Evolutionary conservation across 2,113 vertebrate genomes (phyloP), one percentile per base, ranked within the genome.

Genomic region (Otocyon megalotis): DNA sequence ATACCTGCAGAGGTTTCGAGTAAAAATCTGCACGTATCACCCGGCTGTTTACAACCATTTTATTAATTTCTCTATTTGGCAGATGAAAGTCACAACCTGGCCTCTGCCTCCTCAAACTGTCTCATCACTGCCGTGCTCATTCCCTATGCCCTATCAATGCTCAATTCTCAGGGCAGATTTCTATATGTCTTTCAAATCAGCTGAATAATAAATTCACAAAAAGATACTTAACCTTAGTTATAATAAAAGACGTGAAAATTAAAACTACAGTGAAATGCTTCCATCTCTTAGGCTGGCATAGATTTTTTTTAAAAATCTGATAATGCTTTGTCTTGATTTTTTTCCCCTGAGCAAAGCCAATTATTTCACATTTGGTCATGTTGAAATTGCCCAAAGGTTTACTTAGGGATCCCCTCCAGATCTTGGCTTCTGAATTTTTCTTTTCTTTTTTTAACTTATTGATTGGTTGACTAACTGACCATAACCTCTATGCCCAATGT

Each of bases 351-450:
- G 71, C 30, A 89, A 90, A 80, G 80, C 4, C 20, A 74, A 22
- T 79, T 48, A 79, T 88, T 89, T 94, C 35, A 72, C 32, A 85
- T 84, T 35, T 89, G 54, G 28, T 91, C 50, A 95, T 26, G 12
- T 0, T 60, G 32, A 74, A 35, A 74, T 79, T 65, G 32, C 58
- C 53, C 58, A 87, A 94, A 30, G 54, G 32, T 85, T 94, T 62
- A 71, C 77, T 74, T 50, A 72, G 65, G 32, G 43, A 88, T 82
- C 43, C 3, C 48, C 58, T 96, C 58, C 32, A 71, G 15, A 50
- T 32, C 35, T 67, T 56, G 32, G 81, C 22, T 67, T 95, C 48
- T 35, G 13, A 87, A 87, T 63, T 87, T 91, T 81, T 58, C n/a
- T 62, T 19, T 19, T 19, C 19, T n/a, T 19, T 15, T 67, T 16